A percentile compares a stretch with the other conserved stretches of the same genome.
Conservation (phyloP, 2,797 vertebrate genomes). For the Trachurus trachurus region DNA sequence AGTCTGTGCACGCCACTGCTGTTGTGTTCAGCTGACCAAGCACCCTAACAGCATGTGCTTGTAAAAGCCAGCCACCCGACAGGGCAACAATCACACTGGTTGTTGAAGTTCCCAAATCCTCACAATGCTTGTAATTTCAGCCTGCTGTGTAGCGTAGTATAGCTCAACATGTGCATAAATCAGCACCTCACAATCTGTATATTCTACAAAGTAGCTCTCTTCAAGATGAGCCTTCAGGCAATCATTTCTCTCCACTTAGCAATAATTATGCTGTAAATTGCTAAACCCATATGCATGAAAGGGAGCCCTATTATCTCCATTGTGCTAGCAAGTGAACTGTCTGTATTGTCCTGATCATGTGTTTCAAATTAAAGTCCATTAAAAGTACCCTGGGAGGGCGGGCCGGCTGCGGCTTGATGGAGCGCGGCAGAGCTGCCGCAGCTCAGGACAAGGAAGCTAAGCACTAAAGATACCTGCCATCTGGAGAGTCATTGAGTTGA, state of each 20-base stretch:
- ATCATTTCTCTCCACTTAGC: slow-evolving; percentile 37
- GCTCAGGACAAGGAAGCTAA: slow-evolving; percentile 65
- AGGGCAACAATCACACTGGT: background rate
- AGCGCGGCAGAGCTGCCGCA: slow-evolving; percentile 63
- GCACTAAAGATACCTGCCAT: slow-evolving; percentile 81
- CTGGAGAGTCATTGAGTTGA: slow-evolving; percentile 81
- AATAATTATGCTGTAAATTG: slow-evolving; percentile 57
- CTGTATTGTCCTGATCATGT: slow-evolving; percentile 65
- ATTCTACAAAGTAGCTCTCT: slow-evolving; percentile 18
- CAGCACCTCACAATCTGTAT: background rate
- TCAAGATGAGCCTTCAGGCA: slow-evolving; percentile 17
- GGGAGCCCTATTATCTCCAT: slow-evolving; percentile 46
- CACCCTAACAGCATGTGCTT: slow-evolving; percentile 8
- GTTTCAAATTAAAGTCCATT: slow-evolving; percentile 76
- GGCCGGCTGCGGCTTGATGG: slow-evolving; percentile 45
- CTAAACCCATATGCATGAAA: slow-evolving; percentile 40
- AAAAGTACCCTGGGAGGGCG: slow-evolving; percentile 57
- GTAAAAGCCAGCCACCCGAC: background rate
- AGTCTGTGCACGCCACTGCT: background rate
- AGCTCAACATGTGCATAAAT: slow-evolving; percentile 3
- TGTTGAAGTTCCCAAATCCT: slow-evolving; percentile 11
- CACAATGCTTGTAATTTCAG: background rate
- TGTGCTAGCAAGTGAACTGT: slow-evolving; percentile 44
- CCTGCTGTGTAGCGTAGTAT: background rate
- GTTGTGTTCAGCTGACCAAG: slow-evolving; percentile 23